Evolutionary conservation across 2,797 vertebrate species (phyloP).

Genomic region (Lepus oiostolus): DNA sequence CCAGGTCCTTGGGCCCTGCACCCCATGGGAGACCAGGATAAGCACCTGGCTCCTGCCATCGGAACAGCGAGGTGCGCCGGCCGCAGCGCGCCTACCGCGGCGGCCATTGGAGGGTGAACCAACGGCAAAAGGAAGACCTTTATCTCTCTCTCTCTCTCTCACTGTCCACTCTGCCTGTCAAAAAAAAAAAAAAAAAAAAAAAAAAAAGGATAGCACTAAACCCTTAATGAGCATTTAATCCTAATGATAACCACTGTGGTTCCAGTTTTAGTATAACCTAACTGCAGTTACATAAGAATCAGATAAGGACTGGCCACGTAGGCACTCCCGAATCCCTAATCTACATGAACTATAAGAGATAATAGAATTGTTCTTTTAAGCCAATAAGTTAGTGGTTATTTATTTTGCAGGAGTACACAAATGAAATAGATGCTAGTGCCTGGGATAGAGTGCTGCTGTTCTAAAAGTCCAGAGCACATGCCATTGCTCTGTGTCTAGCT

Average conservation of each 20-base stretch:
- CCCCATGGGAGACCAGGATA: no score
- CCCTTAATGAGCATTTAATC: background rate
- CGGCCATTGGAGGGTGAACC: no score
- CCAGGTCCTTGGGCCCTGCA: no score
- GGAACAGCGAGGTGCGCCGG: no score
- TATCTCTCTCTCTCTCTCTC: no score
- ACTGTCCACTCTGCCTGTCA: no score
- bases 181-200: no score
- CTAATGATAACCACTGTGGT: background rate
- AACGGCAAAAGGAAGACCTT: no score
- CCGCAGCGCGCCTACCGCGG: no score
- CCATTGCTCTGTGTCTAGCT: background rate
- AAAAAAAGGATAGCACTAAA: background rate
- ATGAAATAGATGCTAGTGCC: background rate
- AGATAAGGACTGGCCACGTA: background rate
- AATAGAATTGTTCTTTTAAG: background rate
- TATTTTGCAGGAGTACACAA: conserved; percentile 1
- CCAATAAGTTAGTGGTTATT: background rate
- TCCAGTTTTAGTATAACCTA: background rate
- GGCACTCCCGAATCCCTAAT: background rate
- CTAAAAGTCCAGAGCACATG: background rate
- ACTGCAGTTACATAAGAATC: background rate
- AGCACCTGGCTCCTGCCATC: no score
- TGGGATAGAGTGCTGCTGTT: background rate
- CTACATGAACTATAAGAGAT: background rate